These are phyloP conservation scores for Morpho helenor DNA, from an alignment of 2,888 invertebrate species.

Conservation along the genomic window DNA sequence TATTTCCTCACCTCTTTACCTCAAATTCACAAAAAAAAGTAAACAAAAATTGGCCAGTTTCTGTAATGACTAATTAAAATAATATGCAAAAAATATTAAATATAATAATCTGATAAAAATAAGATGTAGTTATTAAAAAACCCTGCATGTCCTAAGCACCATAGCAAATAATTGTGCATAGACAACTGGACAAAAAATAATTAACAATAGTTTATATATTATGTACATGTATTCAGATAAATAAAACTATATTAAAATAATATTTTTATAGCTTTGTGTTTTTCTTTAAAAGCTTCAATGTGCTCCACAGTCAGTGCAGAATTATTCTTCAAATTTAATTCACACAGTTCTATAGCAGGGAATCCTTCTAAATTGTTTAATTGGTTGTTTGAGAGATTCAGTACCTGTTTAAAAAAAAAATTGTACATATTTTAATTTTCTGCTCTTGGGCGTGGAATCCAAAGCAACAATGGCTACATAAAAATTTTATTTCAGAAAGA, in stretches of 20 bases:
- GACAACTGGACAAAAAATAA: background rate
- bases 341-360: slow-evolving; percentile 67
- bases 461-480: background rate
- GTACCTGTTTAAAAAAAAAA: slow-evolving; percentile 47
- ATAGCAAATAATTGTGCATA: slow-evolving; percentile 6
- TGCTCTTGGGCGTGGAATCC: background rate
- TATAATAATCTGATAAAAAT: background rate
- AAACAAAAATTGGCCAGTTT: no score
- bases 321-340: slow-evolving; percentile 71
- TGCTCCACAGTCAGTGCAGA: slow-evolving; percentile 46
- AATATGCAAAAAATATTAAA: background rate
- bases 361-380: slow-evolving; percentile 68
- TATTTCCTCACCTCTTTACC: no score
- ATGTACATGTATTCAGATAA: background rate
- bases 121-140: background rate
- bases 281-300: slow-evolving; percentile 49
- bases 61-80: no score
- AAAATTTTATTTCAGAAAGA: background rate
- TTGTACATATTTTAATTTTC: background rate
- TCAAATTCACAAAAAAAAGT: no score
- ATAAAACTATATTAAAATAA: slow-evolving; percentile 38
- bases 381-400: slow-evolving; percentile 73
- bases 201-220: background rate
- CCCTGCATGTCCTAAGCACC: background rate
- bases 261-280: slow-evolving; percentile 38